Base-by-base conservation (phyloP, 2,113 vertebrate species). In the Nibea albiflora region DNA sequence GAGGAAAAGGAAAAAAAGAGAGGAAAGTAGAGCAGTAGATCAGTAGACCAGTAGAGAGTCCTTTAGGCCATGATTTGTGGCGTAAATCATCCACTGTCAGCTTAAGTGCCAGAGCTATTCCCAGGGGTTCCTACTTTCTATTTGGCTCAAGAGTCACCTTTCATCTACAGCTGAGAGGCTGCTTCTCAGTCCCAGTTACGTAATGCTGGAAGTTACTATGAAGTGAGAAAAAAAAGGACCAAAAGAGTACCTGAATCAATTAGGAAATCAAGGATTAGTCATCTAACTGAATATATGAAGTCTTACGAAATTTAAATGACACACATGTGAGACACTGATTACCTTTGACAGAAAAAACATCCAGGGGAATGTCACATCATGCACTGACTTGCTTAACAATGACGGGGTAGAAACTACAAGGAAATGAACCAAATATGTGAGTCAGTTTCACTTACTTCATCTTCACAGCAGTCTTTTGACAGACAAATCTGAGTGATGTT, bases 401-500 rank as follows among this genome's bases (percentile, higher is more conserved):
- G 0, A 14, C 0, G 1, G 9, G 5, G 53, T 12, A 10, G 17
- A 15, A 6, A 15, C 16, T 4, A 5, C 6, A 2, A 14, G 5
- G 22, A 19, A 9, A 57, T 24, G 11, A 68, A 52, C 28, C 16
- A 17, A 35, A 19, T 6, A 0, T 46, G 5, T 68, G 47, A 67
- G 39, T 47, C 73, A 68, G 17, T n/a, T 58, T 61, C 1, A 77
- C 73, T 95, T 93, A 99, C 98, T 93, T 99, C 97, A 42, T 96
- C 95, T 85, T 96, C 96, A 10, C 89, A 92, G 89, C 94, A 96
- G 3, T 92, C 92, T 17, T 88, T 92, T 44, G 96, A 93, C 47
- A 99, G 93, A 90, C 95, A 95, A 78, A 98, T 90, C 70, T 97
- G 95, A 81, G 90, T 88, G 88, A 98, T 80, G 77, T 93, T 94